Evolutionary conservation across 2,888 invertebrate species (phyloP), one percentile per base, ranked within the genome.

Genomic region (Anaspis maculata): DNA sequence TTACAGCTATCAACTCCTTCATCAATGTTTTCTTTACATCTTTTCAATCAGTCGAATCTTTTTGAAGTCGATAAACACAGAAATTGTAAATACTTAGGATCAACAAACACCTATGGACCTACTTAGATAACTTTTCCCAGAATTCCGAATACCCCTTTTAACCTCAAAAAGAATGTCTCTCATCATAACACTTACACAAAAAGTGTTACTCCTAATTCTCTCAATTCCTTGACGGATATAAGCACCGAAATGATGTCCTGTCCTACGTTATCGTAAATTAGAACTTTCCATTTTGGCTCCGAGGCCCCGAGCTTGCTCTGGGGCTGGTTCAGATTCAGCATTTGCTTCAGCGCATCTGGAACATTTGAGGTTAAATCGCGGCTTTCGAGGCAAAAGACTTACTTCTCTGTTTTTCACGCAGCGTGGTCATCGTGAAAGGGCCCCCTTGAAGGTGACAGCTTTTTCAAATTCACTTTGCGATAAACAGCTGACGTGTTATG

Each of bases 161-260:
- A n/a, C n/a, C n/a, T n/a, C n/a, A n/a, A n/a, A n/a, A n/a, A n/a
- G n/a, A n/a, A n/a, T n/a, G n/a, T n/a, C n/a, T n/a, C n/a, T n/a
- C n/a, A n/a, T 19, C 19, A 9, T 6, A 38, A 25, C 48, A 74
- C 81, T 76, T 74, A 95, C 90, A 98, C 81, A 73, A 98, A 96
- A 39, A 99, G 74, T 21, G 98, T 99, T 24, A 99, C 92, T 42
- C 98, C 97, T 56, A 92, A 70, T 63, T 97, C 96, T 51, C 97
- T 68, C 3, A 98, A 72, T 58, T 98, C 96, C 64, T 94, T 94
- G 11, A 98, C 84, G 12, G 94, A 89, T 57, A 99, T 77, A 31
- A 99, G 68, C 0, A 98, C 97, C 9, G 97, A 95, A 52, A 99
- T 94, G 29, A 99, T 94, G 62, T 98, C 97, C 69, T 98, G 97